These are phyloP conservation scores for Ectemnius continuus DNA, from an alignment of 2,888 invertebrate genomes.

Conservation along the genomic window DNA sequence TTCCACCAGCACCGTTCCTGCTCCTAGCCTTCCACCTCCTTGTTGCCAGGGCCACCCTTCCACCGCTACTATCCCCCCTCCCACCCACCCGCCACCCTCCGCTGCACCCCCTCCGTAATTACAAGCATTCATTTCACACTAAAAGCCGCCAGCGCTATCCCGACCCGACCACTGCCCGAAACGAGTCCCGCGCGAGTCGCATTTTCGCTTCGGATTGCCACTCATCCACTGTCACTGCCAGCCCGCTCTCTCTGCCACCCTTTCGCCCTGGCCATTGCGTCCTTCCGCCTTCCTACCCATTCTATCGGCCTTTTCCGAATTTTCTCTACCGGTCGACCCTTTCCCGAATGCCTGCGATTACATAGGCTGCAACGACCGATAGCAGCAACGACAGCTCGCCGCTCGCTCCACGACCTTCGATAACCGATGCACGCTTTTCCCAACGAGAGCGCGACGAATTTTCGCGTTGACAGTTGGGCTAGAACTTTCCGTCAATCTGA, in stretches of 20 bases:
- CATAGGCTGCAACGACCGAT: conserved; percentile 33
- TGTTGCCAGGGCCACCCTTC: conserved; percentile 25
- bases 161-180: conserved; percentile 56
- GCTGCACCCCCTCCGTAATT: conserved; percentile 72
- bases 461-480: conserved; percentile 5
- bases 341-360: conserved; percentile 63
- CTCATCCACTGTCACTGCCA: conserved; percentile 43
- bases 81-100: conserved; percentile 22
- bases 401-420: conserved; percentile 11
- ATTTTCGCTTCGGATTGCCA: conserved; percentile 62
- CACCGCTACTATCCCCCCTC: conserved; percentile 5
- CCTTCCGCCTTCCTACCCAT: conserved; percentile 5
- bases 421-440: conserved; percentile 1
- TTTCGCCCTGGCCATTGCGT: not conserved
- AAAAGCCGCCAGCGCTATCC: conserved; percentile 71
- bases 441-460: conserved; percentile 3
- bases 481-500: not conserved
- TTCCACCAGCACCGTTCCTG: conserved; percentile 29
- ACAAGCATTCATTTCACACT: conserved; percentile 78
- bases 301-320: conserved; percentile 15
- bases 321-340: conserved; percentile 32
- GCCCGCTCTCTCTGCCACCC: not conserved
- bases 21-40: conserved; percentile 52
- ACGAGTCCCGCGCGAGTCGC: conserved; percentile 67
- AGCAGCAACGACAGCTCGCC: conserved; percentile 37